phyloP scores from a whole-genome alignment of 2,113 vertebrate genomes.

The Ibidorhyncha struthersii region DNA sequence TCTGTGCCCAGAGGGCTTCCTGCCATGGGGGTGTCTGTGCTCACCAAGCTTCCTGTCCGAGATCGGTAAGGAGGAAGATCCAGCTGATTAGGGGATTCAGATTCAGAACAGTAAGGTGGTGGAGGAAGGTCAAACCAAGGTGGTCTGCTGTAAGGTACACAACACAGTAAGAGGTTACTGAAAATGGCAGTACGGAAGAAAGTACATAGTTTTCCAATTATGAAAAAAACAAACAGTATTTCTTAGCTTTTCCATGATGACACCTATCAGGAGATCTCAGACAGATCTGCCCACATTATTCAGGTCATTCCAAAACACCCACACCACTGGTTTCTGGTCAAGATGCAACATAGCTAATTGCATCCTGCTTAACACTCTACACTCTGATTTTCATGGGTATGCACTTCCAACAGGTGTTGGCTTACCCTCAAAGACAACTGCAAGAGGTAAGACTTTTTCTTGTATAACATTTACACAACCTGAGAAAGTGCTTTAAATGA shows the following conservation, averaged over 20 bases:
- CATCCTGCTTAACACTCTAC: neutral
- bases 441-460: neutral
- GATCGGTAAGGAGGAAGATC: slow-evolving; percentile 89
- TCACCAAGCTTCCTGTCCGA: slow-evolving; percentile 64
- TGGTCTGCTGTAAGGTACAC: slow-evolving; percentile 79
- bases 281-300: neutral
- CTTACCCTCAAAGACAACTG: neutral
- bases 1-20: slow-evolving; percentile 44
- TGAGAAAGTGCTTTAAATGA: neutral
- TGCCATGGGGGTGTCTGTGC: slow-evolving; percentile 37
- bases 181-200: neutral
- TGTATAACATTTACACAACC: neutral
- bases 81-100: slow-evolving; percentile 74
- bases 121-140: slow-evolving; percentile 97
- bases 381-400: fast-evolving
- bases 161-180: slow-evolving; percentile 1
- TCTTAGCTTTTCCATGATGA: neutral
- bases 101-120: slow-evolving; percentile 88
- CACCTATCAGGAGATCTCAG: neutral
- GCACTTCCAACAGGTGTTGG: neutral
- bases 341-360: neutral
- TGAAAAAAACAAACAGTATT: neutral
- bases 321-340: neutral
- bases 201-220: neutral
- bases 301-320: neutral